These are phyloP conservation scores for Anniella stebbinsi DNA, from an alignment of 2,797 vertebrate genomes.

Conservation along the genomic window DNA sequence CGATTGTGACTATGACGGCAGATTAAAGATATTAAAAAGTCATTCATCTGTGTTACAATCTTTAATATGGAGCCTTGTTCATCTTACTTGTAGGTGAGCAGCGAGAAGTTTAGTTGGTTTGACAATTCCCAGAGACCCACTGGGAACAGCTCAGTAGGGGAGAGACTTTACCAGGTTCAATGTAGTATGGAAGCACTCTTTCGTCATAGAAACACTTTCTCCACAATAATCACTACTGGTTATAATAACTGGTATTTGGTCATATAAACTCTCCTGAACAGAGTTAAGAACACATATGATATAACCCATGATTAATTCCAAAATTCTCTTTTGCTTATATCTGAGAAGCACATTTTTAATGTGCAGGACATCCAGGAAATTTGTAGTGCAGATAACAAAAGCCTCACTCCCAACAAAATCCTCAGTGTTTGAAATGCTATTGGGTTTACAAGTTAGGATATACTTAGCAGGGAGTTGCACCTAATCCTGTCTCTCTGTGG, in stretches of 20 bases:
- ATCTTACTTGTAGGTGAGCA: background rate
- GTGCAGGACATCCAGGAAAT: background rate
- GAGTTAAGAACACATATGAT: background rate
- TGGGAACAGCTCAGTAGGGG: background rate
- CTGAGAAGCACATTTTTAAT: background rate
- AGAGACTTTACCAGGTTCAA: background rate
- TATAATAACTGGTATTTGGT: background rate
- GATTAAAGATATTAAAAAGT: background rate
- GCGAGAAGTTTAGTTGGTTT: background rate
- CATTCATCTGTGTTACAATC: background rate
- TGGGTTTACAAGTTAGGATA: background rate
- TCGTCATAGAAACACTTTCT: background rate
- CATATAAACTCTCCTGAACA: background rate
- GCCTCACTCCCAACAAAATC: background rate
- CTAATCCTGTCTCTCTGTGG: background rate
- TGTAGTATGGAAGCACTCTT: background rate
- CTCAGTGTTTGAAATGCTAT: background rate
- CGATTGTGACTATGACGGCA: background rate
- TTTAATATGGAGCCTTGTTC: background rate
- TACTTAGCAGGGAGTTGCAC: background rate
- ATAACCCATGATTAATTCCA: background rate
- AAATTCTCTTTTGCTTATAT: background rate
- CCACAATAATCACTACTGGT: background rate
- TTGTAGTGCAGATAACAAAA: background rate
- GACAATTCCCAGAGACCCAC: background rate